Evolutionary conservation across 1,140 invertebrate species (phyloP).

Genomic region (Phocides pigmalion): DNA sequence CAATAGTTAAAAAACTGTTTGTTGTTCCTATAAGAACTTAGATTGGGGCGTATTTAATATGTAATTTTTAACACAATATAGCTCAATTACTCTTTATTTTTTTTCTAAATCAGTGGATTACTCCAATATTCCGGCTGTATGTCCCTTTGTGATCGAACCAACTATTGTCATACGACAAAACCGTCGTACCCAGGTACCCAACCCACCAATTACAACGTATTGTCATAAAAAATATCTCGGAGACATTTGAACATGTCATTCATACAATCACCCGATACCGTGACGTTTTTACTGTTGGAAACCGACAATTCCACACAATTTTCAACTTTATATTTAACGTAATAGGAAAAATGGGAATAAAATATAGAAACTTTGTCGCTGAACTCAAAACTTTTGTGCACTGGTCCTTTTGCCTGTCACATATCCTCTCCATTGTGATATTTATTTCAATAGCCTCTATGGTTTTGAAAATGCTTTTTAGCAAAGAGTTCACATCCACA

Average conservation of each 20-base stretch:
- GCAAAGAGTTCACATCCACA: slow-evolving; percentile 55
- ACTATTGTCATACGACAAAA: slow-evolving; percentile 75
- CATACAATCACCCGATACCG: slow-evolving; percentile 47
- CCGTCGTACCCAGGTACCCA: slow-evolving; percentile 76
- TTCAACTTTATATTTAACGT: slow-evolving; percentile 37
- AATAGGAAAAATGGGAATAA: slow-evolving; percentile 26
- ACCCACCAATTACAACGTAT: slow-evolving; percentile 81
- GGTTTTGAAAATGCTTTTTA: slow-evolving; percentile 59
- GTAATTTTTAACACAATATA: slow-evolving; percentile 28
- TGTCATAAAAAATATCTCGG: slow-evolving; percentile 77
- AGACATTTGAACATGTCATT: slow-evolving; percentile 81
- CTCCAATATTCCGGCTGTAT: slow-evolving; percentile 61
- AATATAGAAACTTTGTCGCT: slow-evolving; percentile 43
- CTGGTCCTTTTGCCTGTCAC: slow-evolving; percentile 77
- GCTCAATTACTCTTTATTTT: slow-evolving; percentile 34
- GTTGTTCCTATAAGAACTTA: too few relatives aligned
- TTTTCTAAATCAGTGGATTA: slow-evolving; percentile 62
- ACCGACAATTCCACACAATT: slow-evolving; percentile 35
- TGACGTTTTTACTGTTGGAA: slow-evolving; percentile 22
- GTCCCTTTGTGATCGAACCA: slow-evolving; percentile 64
- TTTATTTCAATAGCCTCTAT: slow-evolving; percentile 69
- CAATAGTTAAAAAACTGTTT: too few relatives aligned
- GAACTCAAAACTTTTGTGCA: slow-evolving; percentile 68
- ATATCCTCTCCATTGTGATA: slow-evolving; percentile 78
- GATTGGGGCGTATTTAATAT: too few relatives aligned